phyloP scores from a whole-genome alignment of 2,113 vertebrate species.

The Ammodytes dubius region DNA sequence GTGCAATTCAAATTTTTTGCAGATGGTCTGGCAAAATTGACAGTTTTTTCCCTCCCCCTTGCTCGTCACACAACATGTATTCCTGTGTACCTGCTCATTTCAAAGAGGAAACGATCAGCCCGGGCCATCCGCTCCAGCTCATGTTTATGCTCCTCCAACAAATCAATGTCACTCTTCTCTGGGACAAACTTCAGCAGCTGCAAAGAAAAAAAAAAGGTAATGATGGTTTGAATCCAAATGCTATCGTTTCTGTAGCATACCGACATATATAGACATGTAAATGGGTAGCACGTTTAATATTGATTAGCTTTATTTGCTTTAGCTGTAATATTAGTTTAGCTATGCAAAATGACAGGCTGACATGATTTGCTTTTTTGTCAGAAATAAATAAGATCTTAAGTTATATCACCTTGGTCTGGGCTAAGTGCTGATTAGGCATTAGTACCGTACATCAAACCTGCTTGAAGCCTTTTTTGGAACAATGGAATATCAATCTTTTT shows the following conservation, averaged over 20 bases:
- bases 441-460: background rate
- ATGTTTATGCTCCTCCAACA: slow-evolving; percentile 97
- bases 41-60: too few relatives aligned
- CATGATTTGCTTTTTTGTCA: background rate
- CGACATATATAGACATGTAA: background rate
- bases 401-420: background rate
- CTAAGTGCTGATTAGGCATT: background rate
- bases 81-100: slow-evolving; percentile 95
- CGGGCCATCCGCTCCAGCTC: slow-evolving; percentile 98
- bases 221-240: too few relatives aligned
- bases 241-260: background rate
- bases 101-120: slow-evolving; percentile 96
- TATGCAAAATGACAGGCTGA: background rate
- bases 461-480: background rate
- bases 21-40: background rate
- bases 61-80: background rate
- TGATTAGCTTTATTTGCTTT: background rate
- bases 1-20: background rate
- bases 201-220: background rate
- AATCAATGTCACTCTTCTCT: slow-evolving; percentile 95
- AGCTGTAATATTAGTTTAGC: background rate
- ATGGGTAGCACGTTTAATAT: background rate
- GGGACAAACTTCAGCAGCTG: slow-evolving; percentile 97
- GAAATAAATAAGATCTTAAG: background rate
- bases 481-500: background rate